Base-by-base conservation (phyloP, 1,140 invertebrate genomes). In the Aphis gossypii region DNA sequence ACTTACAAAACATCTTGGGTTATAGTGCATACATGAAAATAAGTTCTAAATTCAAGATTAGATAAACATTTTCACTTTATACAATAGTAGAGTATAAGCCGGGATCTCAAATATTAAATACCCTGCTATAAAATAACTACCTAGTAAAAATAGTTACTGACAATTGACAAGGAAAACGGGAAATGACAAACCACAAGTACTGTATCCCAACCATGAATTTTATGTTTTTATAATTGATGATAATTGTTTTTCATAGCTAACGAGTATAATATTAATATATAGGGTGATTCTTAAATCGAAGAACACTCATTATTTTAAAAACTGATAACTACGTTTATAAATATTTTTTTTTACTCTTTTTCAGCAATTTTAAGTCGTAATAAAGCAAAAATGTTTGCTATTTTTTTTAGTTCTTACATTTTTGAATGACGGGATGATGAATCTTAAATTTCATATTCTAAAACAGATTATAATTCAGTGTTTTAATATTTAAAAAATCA, bases 181-280 rank as follows among this genome's bases (percentile, higher is more conserved):
- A 76, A n/a, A 76, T n/a, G 30, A 30, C n/a, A 18, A 76, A 76
- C 60, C 30, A n/a, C 30, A 4, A 76, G 60, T 76, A 76, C 0
- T 76, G n/a, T 76, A 51, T 76, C 60, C 60, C 60, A 76, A 14
- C 5, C 60, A 41, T 20, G 14, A 46, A 25, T 86, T 86, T 48
- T 25, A 46, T 89, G 35, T 89, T 56, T 56, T 56, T 41, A 6
- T 56, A 89, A 56, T 89, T 89, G 88, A 41, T 89, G 21, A 46
- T 89, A 89, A 54, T 56, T 56, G 48, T 56, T 89, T 89, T 51
- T 56, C n/a, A 76, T 35, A 38, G n/a, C n/a, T 88, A 88, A 88
- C 84, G 9, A 84, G 23, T 44, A 84, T 44, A 68, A 60, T 60
- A 41, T 41, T 41, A 60, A 5, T n/a, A 76, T 76, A 76, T n/a